A percentile compares a stretch with the other conserved stretches of the same genome.
These are phyloP conservation scores for Gephyroberyx darwinii DNA, from an alignment of 2,797 vertebrate species.

Conservation along the genomic window DNA sequence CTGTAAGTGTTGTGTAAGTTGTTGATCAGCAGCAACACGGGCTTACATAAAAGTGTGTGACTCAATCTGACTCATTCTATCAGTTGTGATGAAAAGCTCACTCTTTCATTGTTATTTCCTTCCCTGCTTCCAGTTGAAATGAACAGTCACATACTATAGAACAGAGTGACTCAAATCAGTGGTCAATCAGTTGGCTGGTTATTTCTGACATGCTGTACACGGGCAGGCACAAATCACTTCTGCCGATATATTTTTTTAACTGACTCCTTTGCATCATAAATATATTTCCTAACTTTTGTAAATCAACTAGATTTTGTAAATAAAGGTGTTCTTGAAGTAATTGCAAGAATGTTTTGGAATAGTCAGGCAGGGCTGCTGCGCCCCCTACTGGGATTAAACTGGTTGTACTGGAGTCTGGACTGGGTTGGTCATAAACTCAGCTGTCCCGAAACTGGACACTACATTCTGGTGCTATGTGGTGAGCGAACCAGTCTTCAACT, in stretches of 20 bases:
- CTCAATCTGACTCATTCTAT: too few species aligned
- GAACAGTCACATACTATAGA: conserved; percentile 46
- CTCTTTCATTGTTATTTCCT: conserved; percentile 12
- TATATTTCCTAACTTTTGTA: conserved; percentile 5
- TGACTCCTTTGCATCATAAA: conserved; percentile 19
- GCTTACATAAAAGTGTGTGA: not conserved
- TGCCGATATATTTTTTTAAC: not conserved
- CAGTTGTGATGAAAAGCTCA: not conserved
- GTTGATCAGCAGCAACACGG: conserved; percentile 10
- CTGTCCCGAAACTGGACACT: conserved; percentile 29
- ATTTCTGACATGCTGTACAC: not conserved
- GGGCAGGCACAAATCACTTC: not conserved
- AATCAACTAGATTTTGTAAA: conserved; percentile 20
- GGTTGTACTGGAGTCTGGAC: conserved; percentile 71
- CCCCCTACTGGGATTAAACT: conserved; percentile 79
- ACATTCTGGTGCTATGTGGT: conserved; percentile 18
- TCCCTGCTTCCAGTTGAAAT: conserved; percentile 31
- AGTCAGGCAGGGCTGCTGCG: conserved; percentile 62
- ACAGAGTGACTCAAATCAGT: conserved; percentile 36
- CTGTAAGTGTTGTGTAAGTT: conserved; percentile 36
- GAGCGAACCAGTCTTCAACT: not conserved
- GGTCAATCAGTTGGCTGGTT: conserved; percentile 21
- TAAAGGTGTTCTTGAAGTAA: conserved; percentile 33
- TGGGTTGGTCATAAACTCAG: conserved; percentile 45
- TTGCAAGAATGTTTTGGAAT: conserved; percentile 31